Evolutionary conservation across 1,140 invertebrate genomes (phyloP).

Genomic region (Bombus huntii): DNA sequence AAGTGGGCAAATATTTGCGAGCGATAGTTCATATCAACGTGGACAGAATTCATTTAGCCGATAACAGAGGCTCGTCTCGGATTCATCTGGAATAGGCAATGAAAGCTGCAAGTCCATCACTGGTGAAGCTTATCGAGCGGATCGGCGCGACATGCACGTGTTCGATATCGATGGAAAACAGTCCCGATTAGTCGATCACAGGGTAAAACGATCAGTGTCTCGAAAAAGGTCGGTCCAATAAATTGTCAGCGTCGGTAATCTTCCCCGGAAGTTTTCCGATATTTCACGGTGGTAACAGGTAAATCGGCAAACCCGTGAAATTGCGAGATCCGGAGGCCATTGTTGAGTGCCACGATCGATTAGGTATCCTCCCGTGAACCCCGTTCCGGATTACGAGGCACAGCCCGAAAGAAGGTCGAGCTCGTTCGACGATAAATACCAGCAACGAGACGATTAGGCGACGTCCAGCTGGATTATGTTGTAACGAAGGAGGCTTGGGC

Average conservation of each 20-base stretch:
- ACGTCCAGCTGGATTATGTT: conserved; percentile 43
- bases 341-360: conserved; percentile 61
- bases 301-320: conserved; percentile 55
- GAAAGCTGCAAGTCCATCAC: neutral
- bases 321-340: conserved; percentile 48
- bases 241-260: conserved; percentile 62
- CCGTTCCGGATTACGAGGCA: conserved; percentile 44
- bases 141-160: neutral
- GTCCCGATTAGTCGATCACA: neutral
- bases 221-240: conserved; percentile 55
- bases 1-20: neutral
- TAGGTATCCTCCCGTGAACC: conserved; percentile 54
- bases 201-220: conserved; percentile 9
- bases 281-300: conserved; percentile 63
- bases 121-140: neutral
- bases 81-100: neutral
- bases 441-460: conserved; percentile 48
- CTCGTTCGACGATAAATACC: conserved; percentile 35
- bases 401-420: conserved; percentile 52
- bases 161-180: conserved; percentile 2
- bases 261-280: conserved; percentile 62
- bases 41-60: neutral
- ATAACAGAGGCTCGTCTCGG: neutral
- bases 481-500: conserved; percentile 16
- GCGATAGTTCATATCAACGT: neutral